Evolutionary conservation across 2,888 invertebrate species (phyloP), one percentile per base, ranked within the genome.

Genomic region (Drosophila limbata): DNA sequence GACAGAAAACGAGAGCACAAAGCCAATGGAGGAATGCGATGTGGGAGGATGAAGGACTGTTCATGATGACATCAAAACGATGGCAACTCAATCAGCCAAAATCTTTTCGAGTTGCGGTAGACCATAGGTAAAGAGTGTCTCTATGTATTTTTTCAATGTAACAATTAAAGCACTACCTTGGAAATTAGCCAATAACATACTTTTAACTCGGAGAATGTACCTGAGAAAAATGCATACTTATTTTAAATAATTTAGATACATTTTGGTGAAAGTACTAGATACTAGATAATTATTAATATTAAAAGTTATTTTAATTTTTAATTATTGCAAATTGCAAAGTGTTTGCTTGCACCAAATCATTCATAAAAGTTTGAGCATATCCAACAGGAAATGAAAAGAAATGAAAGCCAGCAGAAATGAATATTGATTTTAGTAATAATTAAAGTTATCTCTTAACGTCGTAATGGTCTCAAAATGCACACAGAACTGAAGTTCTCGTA

Each of bases 351-450:
- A 28, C 1, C 31, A 10, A 31, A 10, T 31, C 31, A 31, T 31
- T 31, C 2, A 31, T 8, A 31, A 31, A 35, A 13, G 3, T 35
- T 11, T 13, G 11, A 4, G 2, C 13, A 35, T n/a, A 13, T 13
- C 3, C 4, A 35, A 35, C 35, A 35, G 1, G n/a, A 42, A 11
- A 11, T 5, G 1, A 19, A 42, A 4, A 6, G 5, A 40, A 10
- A 6, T 10, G 5, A 31, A 17, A 15, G 15, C 39, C 8, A 15
- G 1, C 9, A 15, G 15, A 25, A 17, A 13, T 33, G 17, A 31
- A 33, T 33, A 50, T 50, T 33, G 48, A 50, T 50, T 50, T 33
- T 19, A 4, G 19, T 21, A 19, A 35, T 33, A 50, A 50, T 50
- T 50, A 35, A 35, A 50, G 35, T 2, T 4, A 5, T 19, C 50